Conservation (phyloP, 2,113 vertebrate genomes). For the Pagrus major region DNA sequence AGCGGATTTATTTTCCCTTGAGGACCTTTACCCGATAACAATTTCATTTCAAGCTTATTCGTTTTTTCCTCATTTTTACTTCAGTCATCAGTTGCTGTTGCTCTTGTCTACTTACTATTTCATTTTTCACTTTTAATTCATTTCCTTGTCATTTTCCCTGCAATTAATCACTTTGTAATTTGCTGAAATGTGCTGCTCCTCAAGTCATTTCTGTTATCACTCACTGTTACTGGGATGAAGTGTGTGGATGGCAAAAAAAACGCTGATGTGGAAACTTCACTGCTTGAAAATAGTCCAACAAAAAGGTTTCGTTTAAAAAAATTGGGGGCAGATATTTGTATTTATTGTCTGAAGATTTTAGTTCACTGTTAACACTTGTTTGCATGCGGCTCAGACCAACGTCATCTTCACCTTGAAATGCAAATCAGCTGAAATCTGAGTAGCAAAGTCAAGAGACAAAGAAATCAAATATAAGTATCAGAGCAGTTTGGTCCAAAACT, state of each 20-base stretch:
- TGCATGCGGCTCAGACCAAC: constrained; percentile 1
- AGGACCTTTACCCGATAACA: background rate
- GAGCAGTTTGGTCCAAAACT: constrained; percentile 2
- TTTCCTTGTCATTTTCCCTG: constrained; percentile 6
- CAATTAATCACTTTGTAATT: constrained; percentile 14
- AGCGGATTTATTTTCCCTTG: background rate
- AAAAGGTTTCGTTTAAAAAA: background rate
- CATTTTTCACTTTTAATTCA: constrained; percentile 2
- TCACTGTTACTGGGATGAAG: constrained; percentile 3
- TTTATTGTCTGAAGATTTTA: background rate
- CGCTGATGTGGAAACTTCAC: background rate
- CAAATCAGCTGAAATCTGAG: constrained; percentile 32
- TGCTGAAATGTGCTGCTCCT: background rate
- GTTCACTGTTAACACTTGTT: background rate
- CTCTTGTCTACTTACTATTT: constrained; percentile 3
- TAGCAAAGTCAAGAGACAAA: background rate
- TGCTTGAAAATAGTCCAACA: background rate
- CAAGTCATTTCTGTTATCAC: constrained; percentile 8
- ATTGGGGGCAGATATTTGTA: background rate
- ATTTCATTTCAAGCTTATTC: constrained; percentile 47
- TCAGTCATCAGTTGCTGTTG: constrained; percentile 20
- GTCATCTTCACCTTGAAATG: constrained; percentile 17
- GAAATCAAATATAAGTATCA: background rate
- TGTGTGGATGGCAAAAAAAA: constrained; percentile 3
- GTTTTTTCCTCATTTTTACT: constrained; percentile 16